Evolutionary conservation across 1,140 invertebrate species (phyloP).

Genomic region (Planococcus citri): DNA sequence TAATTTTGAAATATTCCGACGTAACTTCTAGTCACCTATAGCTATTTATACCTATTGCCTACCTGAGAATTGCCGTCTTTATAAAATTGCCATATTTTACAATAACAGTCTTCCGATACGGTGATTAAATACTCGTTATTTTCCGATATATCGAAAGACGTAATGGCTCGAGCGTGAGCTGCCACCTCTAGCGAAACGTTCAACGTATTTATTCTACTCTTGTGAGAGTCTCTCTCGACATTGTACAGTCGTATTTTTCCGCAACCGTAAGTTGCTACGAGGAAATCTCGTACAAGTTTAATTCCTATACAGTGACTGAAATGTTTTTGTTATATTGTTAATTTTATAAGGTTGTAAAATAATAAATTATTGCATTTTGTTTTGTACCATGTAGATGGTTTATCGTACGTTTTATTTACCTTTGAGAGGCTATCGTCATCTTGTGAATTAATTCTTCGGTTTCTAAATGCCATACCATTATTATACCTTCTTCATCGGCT

Average conservation of each 20-base stretch:
- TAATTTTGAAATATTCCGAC: too few species aligned
- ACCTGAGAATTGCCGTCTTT: constrained; percentile 16
- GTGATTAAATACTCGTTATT: constrained; percentile 35
- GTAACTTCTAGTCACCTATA: too few species aligned
- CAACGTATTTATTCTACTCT: constrained; percentile 15
- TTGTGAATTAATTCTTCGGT: not conserved
- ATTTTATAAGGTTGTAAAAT: too few species aligned
- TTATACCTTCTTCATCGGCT: constrained; percentile 29
- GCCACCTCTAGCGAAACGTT: constrained; percentile 34
- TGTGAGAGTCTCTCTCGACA: constrained; percentile 9
- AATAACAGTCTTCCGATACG: constrained; percentile 38
- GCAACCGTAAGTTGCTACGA: constrained; percentile 37
- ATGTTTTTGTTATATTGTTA: constrained; percentile 10
- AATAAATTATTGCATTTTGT: not conserved
- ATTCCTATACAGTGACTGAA: constrained; percentile 28
- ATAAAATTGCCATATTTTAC: constrained; percentile 35
- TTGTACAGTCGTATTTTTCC: constrained; percentile 38
- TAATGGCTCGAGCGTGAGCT: constrained; percentile 39
- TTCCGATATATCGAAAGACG: constrained; percentile 36
- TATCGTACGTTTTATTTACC: not conserved
- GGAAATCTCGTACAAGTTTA: constrained; percentile 28
- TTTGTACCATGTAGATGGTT: not conserved
- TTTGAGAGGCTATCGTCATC: not conserved
- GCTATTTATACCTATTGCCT: not conserved
- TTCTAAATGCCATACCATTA: constrained; percentile 27